Conservation (phyloP, 2,113 vertebrate species). For the Mirounga angustirostris region DNA sequence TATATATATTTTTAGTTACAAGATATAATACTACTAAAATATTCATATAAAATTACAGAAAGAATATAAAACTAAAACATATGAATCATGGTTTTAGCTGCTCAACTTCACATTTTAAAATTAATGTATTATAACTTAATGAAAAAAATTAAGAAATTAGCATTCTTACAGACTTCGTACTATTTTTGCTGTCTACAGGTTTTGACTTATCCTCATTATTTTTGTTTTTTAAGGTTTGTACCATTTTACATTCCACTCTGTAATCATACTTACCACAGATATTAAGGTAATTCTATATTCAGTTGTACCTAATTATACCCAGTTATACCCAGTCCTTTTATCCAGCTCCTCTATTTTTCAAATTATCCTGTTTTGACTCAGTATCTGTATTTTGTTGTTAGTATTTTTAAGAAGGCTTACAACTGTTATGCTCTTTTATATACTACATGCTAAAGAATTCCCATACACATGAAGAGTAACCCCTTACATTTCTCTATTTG, state of each 20-base stretch:
- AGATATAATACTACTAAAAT: not conserved
- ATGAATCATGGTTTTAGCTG: not conserved
- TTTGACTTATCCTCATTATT: not conserved
- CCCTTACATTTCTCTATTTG: not conserved
- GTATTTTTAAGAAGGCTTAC: not conserved
- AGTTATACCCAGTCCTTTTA: not conserved
- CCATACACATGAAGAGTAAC: not conserved
- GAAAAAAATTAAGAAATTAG: not conserved
- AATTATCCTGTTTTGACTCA: not conserved
- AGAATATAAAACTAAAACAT: not conserved
- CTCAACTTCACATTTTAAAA: not conserved
- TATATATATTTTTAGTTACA: not conserved
- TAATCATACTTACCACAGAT: not conserved
- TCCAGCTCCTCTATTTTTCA: not conserved
- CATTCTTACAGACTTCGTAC: not conserved
- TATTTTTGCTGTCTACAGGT: not conserved
- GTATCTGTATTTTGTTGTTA: not conserved
- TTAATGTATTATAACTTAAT: not conserved
- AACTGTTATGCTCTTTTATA: not conserved
- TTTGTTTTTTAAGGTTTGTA: not conserved
- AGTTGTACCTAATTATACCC: not conserved
- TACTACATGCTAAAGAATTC: not conserved
- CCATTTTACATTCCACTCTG: not conserved
- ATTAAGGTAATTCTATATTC: not conserved
- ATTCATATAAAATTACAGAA: not conserved